Base-by-base conservation (phyloP, 2,797 vertebrate species). In the Carduelis carduelis region DNA sequence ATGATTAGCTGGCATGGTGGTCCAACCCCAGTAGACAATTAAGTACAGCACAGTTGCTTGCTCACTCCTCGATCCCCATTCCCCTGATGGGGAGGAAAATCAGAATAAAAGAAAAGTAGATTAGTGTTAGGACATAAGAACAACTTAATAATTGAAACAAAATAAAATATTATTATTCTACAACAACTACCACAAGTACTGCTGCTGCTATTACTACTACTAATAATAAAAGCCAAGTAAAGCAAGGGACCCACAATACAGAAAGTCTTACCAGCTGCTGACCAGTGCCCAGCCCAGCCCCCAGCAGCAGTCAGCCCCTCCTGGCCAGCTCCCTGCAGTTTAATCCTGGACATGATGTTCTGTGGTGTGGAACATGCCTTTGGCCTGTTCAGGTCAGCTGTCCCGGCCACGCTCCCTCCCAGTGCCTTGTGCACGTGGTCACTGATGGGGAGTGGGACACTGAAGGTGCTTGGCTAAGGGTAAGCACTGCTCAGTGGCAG, bases 31-130 rank as follows among this genome's bases (percentile, higher is more conserved):
- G 19, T 13, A 56, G 23, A 43, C 23, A 69, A 5, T 13, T 23
- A 17, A 55, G 11, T 49, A 24, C 49, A 43, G 22, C 13, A 17
- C 19, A 24, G 2, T 32, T 34, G 20, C n/a, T 65, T 59, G 52
- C 23, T 68, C 41, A 14, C 8, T 61, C 43, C 8, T 41, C 0
- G 0, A 17, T 66, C 5, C 11, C 9, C 14, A 3, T 49, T 50
- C 8, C 13, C 5, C 6, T 32, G 6, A 23, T n/a, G 23, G 28
- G 20, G 32, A 55, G 39, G 17, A 74, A 80, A 80, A 46, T 39
- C 46, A 46, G 13, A 55, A n/a, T 43, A 14, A 43, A 69, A 24
- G 5, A 53, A 30, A 47, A 43, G 4, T 19, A 21, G 37, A 49
- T 18, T 61, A 1, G 2, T 56, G 7, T 52, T 41, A 37, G 75